phyloP scores from a whole-genome alignment of 2,113 vertebrate genomes.

The Sceloporus tristichus region DNA sequence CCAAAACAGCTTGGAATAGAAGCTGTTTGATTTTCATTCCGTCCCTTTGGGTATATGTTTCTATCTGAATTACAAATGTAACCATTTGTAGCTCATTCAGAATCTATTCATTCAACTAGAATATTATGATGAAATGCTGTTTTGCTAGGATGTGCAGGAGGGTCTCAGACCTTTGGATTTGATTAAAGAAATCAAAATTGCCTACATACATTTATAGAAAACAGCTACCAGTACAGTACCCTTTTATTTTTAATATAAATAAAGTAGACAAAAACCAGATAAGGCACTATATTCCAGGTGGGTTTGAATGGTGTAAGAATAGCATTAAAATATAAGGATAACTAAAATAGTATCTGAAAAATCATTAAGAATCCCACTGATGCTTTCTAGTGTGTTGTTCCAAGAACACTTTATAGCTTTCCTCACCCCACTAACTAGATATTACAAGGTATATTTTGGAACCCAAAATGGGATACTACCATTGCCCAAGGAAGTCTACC shows the following conservation, averaged over 20 bases:
- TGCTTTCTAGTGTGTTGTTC: neutral
- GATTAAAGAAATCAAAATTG: conserved; percentile 38
- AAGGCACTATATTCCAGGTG: neutral
- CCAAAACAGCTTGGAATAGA: neutral
- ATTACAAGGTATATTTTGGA: neutral
- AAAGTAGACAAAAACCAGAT: neutral
- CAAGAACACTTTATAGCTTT: too few relatives aligned
- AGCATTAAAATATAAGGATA: neutral
- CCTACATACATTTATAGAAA: neutral
- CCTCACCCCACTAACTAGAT: neutral
- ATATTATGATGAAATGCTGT: neutral
- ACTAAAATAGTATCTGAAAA: neutral
- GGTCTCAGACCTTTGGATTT: conserved; percentile 13
- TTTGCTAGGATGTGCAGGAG: neutral
- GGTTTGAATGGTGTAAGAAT: neutral
- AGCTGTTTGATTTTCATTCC: neutral
- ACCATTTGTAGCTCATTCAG: accelerated
- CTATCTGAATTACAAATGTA: neutral
- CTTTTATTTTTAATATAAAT: conserved; percentile 15
- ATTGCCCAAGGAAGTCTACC: neutral
- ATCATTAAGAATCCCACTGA: neutral
- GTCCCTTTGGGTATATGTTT: neutral
- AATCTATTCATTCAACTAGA: neutral
- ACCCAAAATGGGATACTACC: neutral
- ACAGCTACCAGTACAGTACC: conserved; percentile 8